These are phyloP conservation scores for Eilema sororculum DNA, from an alignment of 2,888 invertebrate species.

Conservation along the genomic window DNA sequence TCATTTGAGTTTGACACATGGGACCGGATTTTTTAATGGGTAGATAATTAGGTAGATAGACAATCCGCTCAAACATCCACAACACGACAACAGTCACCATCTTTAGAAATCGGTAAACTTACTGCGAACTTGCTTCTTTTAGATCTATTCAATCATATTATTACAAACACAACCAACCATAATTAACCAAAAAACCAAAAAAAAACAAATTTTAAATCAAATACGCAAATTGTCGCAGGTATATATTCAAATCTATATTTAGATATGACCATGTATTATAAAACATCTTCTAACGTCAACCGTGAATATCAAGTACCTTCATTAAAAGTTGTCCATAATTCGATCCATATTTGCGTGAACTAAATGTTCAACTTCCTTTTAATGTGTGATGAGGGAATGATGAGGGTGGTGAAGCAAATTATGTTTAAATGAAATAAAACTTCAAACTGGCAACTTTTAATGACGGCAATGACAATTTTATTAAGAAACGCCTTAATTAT, in stretches of 20 bases:
- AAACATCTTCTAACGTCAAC: neutral
- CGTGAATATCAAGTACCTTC: slow-evolving; percentile 8
- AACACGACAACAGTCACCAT: no score
- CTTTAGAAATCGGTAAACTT: no score
- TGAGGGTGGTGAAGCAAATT: neutral
- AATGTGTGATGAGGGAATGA: neutral
- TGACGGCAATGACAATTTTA: neutral
- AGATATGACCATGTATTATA: neutral
- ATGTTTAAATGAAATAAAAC: neutral
- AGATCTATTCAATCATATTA: no score
- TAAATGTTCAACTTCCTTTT: neutral
- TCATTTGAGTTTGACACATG: no score
- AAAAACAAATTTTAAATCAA: no score
- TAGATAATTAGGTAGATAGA: no score
- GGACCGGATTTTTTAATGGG: no score
- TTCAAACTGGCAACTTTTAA: neutral
- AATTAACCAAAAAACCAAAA: no score
- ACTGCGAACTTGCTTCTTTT: no score
- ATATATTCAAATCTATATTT: neutral
- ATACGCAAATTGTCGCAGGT: no score
- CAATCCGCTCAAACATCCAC: no score
- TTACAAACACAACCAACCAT: no score
- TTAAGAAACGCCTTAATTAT: neutral
- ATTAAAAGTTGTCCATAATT: slow-evolving; percentile 15
- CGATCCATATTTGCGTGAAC: neutral